These are phyloP conservation scores for Nymphalis polychloros DNA, from an alignment of 2,888 invertebrate species.

Conservation along the genomic window DNA sequence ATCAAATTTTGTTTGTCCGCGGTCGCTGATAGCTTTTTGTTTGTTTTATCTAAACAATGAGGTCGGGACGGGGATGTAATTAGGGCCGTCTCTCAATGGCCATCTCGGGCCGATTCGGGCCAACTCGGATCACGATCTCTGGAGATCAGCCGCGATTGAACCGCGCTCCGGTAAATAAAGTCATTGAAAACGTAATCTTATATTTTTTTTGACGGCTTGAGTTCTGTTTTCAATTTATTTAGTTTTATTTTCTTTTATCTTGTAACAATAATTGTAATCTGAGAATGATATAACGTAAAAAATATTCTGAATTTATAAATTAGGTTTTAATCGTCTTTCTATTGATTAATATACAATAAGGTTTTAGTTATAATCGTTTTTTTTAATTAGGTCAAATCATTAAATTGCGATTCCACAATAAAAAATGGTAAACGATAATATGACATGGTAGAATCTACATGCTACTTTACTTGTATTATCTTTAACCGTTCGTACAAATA, in stretches of 20 bases:
- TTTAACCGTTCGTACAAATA: too few relatives aligned
- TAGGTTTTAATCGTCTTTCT: too few relatives aligned
- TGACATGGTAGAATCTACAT: too few relatives aligned
- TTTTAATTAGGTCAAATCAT: too few relatives aligned
- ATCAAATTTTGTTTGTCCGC: constrained; percentile 5
- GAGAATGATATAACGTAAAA: too few relatives aligned
- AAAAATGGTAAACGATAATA: too few relatives aligned
- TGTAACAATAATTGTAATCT: too few relatives aligned
- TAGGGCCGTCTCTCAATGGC: constrained; percentile 22
- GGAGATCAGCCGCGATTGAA: constrained; percentile 14
- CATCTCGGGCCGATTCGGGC: constrained; percentile 3
- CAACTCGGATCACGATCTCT: constrained; percentile 13
- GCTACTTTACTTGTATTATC: too few relatives aligned
- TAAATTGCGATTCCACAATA: too few relatives aligned
- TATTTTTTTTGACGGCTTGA: constrained; percentile 13
- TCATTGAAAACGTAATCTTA: constrained; percentile 23
- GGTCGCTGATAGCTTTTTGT: constrained; percentile 5
- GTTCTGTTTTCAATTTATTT: constrained; percentile 2
- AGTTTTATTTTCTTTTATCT: background rate
- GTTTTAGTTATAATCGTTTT: too few relatives aligned
- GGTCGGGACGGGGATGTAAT: constrained; percentile 31
- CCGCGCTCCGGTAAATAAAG: constrained; percentile 19
- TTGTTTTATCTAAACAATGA: constrained; percentile 24
- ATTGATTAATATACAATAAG: too few relatives aligned
- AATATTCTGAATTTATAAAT: too few relatives aligned